Evolutionary conservation across 2,888 invertebrate species (phyloP).

Genomic region (Stenchaetothrips biformis): DNA sequence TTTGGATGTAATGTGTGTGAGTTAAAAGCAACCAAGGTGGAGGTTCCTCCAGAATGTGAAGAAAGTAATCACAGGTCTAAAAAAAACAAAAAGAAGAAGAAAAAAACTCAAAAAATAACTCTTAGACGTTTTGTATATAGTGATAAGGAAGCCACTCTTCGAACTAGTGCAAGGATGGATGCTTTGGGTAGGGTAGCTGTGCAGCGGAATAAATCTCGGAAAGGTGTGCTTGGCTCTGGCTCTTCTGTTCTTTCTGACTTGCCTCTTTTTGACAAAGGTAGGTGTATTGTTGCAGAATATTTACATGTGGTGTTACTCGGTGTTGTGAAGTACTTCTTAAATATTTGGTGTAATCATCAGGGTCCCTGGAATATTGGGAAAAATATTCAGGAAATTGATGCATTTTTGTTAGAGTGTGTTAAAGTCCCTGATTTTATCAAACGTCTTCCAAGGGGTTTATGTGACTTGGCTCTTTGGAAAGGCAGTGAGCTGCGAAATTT

Average conservation of each 20-base stretch:
- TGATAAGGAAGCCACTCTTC: background rate
- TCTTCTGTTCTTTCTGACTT: background rate
- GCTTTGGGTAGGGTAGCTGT: background rate
- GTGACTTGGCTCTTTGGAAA: no score
- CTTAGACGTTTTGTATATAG: background rate
- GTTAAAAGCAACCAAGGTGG: background rate
- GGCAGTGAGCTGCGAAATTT: background rate
- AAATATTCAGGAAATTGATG: background rate
- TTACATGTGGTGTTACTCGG: background rate
- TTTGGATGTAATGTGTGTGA: background rate
- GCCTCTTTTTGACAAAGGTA: background rate
- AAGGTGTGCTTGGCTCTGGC: background rate
- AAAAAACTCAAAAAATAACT: background rate
- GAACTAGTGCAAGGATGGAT: background rate
- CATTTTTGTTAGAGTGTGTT: no score
- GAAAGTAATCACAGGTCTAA: no score
- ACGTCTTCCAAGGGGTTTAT: no score
- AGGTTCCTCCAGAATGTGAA: background rate
- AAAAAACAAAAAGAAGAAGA: background rate
- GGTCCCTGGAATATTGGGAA: background rate
- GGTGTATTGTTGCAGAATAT: background rate
- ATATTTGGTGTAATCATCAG: background rate
- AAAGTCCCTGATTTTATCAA: no score
- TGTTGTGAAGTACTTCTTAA: background rate
- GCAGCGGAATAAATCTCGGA: background rate